These are phyloP conservation scores for Drosophila neonasuta DNA, from an alignment of 2,888 invertebrate genomes.

Conservation along the genomic window DNA sequence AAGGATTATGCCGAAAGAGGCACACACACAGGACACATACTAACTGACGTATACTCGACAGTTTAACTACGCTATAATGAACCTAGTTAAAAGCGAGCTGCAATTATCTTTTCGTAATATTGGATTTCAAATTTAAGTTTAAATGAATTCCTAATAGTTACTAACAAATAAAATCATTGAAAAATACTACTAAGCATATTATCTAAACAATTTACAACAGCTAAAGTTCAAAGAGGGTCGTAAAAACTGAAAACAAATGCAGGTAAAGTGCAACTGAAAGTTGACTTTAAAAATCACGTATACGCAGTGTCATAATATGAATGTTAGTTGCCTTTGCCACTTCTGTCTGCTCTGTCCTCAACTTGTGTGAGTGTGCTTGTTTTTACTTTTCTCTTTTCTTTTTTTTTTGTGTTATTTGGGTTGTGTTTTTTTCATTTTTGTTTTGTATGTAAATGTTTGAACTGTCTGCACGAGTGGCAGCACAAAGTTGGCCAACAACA, in stretches of 20 bases:
- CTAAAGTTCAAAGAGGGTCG: conserved; percentile 4
- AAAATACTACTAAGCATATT: neutral
- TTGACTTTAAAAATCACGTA: conserved; percentile 29
- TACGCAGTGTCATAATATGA: conserved; percentile 16
- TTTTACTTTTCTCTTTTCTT: conserved; percentile 21
- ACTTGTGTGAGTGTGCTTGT: conserved; percentile 2
- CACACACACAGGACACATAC: conserved; percentile 2
- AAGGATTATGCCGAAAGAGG: conserved; percentile 53
- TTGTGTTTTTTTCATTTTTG: conserved; percentile 18
- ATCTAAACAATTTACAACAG: neutral
- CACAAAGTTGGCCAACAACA: conserved; percentile 48
- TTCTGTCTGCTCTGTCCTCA: conserved; percentile 15
- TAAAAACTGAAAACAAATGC: neutral
- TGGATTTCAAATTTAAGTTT: neutral
- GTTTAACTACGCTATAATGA: neutral
- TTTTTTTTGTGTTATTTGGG: conserved; percentile 14
- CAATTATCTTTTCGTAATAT: neutral
- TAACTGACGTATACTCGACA: neutral
- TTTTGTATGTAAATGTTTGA: conserved; percentile 70
- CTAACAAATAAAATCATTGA: neutral
- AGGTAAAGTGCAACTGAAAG: neutral
- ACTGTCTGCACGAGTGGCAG: conserved; percentile 70
- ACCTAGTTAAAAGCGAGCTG: neutral
- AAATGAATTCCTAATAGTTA: neutral
- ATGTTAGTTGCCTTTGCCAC: conserved; percentile 28